Conservation (phyloP, 2,888 invertebrate genomes). For the Camponotus fellah region DNA sequence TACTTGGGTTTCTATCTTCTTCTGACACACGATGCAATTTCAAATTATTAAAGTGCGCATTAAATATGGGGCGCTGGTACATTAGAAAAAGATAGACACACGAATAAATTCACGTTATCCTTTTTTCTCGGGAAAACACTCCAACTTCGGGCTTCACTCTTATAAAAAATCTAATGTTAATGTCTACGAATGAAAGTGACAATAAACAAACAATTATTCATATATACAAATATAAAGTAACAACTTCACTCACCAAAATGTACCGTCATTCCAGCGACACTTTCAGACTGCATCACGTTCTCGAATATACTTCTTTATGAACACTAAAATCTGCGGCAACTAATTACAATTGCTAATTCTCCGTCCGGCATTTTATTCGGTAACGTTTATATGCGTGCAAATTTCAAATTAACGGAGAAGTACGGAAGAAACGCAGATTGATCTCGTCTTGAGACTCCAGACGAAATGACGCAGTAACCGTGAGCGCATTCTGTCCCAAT, state of each 20-base stretch:
- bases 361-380: neutral
- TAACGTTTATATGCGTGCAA: neutral
- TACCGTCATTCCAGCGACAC: neutral
- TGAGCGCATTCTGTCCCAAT: neutral
- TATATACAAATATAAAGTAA: neutral
- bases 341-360: neutral
- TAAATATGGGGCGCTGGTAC: too few species aligned
- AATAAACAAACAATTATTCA: neutral
- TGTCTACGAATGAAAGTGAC: neutral
- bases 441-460: neutral
- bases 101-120: too few species aligned
- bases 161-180: too few species aligned
- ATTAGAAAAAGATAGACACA: too few species aligned
- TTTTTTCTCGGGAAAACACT: too few species aligned
- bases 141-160: too few species aligned
- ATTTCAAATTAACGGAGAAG: neutral
- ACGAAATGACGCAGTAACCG: neutral
- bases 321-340: neutral
- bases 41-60: too few species aligned
- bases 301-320: too few species aligned
- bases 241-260: slow-evolving; percentile 11
- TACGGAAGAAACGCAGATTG: too few species aligned
- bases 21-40: too few species aligned
- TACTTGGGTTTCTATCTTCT: too few species aligned
- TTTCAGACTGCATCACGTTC: neutral